Base-by-base conservation (phyloP, 1,140 invertebrate species). In the Drosophila equinoxialis region DNA sequence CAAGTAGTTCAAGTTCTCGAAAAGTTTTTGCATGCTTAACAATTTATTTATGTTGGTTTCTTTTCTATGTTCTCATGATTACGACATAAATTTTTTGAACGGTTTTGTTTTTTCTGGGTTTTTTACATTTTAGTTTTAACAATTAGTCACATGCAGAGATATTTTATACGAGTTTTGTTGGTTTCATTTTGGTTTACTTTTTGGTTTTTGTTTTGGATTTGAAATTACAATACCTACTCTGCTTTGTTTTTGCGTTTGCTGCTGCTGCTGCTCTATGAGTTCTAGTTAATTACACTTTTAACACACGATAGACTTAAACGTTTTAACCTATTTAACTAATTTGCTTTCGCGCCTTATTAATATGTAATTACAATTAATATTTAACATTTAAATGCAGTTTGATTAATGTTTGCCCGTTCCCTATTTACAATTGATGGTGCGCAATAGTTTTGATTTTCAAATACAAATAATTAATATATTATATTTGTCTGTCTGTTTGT, bases 361-460 rank as follows among this genome's bases (percentile, higher is more conserved):
- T 90, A 66, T 67, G 64, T 83, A 86, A 87, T 77, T 79, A 83
- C 70, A 86, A 65, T 87, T 83, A 74, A 42, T 77, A 42, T 79
- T 87, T 68, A 83, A 87, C 79, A 86, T 82, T 83, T 83, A 86
- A 86, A 86, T 86, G 79, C 83, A 74, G 73, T 87, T 86, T 86
- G 83, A 86, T 86, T 86, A 76, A 80, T 86, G 83, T 74, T 79
- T 86, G 83, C 79, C 83, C 76, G 69, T 84, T 86, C 64, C 65
- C 42, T 86, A 86, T 86, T 30, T 86, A 86, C 83, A 86, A 64
- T 79, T 72, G 73, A 79, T 83, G 79, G 70, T 74, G 79, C 69
- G 77, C 69, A 76, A 70, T 74, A 65, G 69, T 58, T 77, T 74
- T 20, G 39, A 45, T 64, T 64, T 51, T 77, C 64, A 30, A 23